These are phyloP conservation scores for Amphiura filiformis DNA, from an alignment of 35 echinoderm and acorn worm genomes.

Conservation along the genomic window DNA sequence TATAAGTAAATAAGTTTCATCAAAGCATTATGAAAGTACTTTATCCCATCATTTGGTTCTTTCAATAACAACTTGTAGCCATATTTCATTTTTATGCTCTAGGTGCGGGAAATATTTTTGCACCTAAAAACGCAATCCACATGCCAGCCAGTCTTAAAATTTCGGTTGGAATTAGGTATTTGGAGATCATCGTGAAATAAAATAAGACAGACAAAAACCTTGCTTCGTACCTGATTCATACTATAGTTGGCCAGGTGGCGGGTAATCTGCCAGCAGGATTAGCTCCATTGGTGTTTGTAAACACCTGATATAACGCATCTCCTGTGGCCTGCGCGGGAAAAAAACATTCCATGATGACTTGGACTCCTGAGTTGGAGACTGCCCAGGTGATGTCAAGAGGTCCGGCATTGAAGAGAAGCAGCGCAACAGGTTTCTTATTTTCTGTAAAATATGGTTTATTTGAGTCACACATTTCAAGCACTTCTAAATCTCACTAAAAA, in stretches of 20 bases:
- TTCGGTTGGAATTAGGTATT: no score
- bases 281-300: slow-evolving; percentile 52
- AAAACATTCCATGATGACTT: slow-evolving; percentile 92
- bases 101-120: no score
- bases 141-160: no score
- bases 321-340: slow-evolving; percentile 90
- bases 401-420: slow-evolving; percentile 94
- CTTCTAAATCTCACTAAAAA: not conserved
- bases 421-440: slow-evolving; percentile 58
- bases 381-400: slow-evolving; percentile 87
- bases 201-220: no score
- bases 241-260: slow-evolving; percentile 73
- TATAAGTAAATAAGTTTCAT: no score
- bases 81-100: no score
- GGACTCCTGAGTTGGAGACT: slow-evolving; percentile 34
- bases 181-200: no score
- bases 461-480: no score
- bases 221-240: slow-evolving; percentile 66
- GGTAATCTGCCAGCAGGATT: slow-evolving; percentile 79
- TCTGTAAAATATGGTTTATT: slow-evolving; percentile 38
- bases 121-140: no score
- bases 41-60: no score
- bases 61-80: no score
- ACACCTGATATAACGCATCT: slow-evolving; percentile 54
- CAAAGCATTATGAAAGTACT: no score